Percentiles rank a stretch among this genome's conserved stretches.
phyloP scores from a whole-genome alignment of 2,113 vertebrate species.

The Mixornis gularis region DNA sequence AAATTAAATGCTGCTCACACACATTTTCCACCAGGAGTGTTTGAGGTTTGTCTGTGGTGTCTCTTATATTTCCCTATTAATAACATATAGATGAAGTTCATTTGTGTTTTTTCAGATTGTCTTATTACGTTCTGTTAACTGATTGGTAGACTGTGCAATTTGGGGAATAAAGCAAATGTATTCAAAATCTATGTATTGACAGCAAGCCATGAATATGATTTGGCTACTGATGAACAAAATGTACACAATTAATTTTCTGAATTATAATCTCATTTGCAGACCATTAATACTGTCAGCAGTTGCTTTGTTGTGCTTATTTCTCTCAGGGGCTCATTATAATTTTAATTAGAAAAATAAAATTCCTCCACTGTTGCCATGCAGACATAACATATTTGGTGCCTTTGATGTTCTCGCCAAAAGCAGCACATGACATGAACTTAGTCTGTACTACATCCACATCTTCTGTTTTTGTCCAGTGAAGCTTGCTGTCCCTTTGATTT shows the following conservation, averaged over 20 bases:
- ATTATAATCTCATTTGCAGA: background rate
- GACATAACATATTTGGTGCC: background rate
- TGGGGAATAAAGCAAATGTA: background rate
- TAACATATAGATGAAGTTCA: background rate
- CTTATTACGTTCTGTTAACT: background rate
- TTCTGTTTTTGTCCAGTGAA: background rate
- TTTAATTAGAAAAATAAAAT: constrained; percentile 1
- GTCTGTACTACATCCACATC: background rate
- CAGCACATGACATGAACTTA: background rate
- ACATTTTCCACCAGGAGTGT: background rate
- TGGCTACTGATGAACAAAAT: background rate
- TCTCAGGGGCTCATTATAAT: background rate
- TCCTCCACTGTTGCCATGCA: background rate
- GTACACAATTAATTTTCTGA: background rate
- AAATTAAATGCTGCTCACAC: background rate
- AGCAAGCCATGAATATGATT: background rate
- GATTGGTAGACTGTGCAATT: background rate
- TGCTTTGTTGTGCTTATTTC: background rate
- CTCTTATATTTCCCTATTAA: background rate
- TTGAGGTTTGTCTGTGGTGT: background rate
- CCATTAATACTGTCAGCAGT: background rate
- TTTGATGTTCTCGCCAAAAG: constrained; percentile 1
- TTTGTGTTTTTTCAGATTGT: background rate
- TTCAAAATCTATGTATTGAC: background rate
- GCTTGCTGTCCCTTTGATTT: background rate